Base-by-base conservation (phyloP, 2,888 invertebrate species). In the Bedellia somnulentella region DNA sequence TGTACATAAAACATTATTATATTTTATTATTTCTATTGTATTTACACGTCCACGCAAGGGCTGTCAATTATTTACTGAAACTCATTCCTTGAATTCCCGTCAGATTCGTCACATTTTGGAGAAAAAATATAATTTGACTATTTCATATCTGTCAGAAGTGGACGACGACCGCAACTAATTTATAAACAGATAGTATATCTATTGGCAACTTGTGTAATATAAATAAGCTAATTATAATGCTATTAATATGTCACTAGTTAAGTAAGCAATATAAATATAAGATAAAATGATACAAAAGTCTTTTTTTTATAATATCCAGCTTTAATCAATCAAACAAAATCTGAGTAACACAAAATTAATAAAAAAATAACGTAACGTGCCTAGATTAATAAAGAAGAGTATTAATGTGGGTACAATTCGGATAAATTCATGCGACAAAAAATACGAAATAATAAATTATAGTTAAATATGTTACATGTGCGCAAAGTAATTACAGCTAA, bases 181-280 rank as follows among this genome's bases (percentile, higher is more conserved):
- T 71, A 71, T 73, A 71, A 68, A 70, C 68, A 63, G 57, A 60
- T 57, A 57, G 57, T 58, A 63, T 68, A 70, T 60, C 57, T 66
- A 73, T 73, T 63, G 67, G 70, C 67, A 63, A 70, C 61, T 63
- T 71, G 67, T 75, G 71, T 75, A 75, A 71, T 68, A 70, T 73
- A 73, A 73, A 68, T 73, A 75, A 68, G 70, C 70, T 71, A 73
- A 71, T 59, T 60, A 63, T 71, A 62, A 68, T 73, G 71, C 64
- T 71, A 70, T 66, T 67, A 73, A 66, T 57, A 67, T 73, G 73
- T 75, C 75, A 71, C 71, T 73, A 76, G 71, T 73, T 75, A 73
- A 62, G 70, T 76, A 76, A 77, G 73, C 73, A 76, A 75, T 73
- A 71, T 73, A 73, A 73, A 71, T 67, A 70, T 76, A 73, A 75